Percentiles rank a stretch among this genome's conserved stretches.
phyloP scores from a whole-genome alignment of 2,888 invertebrate genomes.

The Epinotia brunnichana region DNA sequence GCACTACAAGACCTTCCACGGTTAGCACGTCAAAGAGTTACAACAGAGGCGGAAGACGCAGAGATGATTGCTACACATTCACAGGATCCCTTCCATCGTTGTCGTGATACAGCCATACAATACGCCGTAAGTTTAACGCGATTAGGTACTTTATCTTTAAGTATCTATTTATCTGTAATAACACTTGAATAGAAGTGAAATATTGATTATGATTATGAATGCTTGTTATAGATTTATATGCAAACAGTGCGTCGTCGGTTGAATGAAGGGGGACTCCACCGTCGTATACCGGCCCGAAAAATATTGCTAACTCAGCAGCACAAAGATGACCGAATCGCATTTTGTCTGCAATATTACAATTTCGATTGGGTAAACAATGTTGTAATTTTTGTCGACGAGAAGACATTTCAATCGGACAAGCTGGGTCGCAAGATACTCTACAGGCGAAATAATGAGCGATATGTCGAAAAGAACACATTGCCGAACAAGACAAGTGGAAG shows the following conservation, averaged over 20 bases:
- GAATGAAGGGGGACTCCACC: no score
- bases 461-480: conserved; percentile 32
- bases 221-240: conserved; percentile 22
- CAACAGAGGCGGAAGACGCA: conserved; percentile 14
- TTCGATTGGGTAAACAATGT: conserved; percentile 41
- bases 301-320: no score
- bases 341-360: conserved; percentile 38
- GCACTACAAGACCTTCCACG: conserved; percentile 11
- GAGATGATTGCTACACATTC: conserved; percentile 12
- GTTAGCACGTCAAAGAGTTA: conserved; percentile 1
- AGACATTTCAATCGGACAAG: conserved; percentile 35
- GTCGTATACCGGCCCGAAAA: no score
- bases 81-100: conserved; percentile 11
- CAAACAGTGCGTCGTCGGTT: conserved; percentile 7
- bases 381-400: conserved; percentile 45
- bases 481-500: conserved; percentile 46
- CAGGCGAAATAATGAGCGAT: conserved; percentile 24
- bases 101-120: conserved; percentile 23
- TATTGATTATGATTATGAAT: conserved; percentile 13
- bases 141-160: conserved; percentile 18
- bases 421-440: conserved; percentile 31
- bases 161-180: conserved; percentile 16
- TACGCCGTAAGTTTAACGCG: conserved; percentile 19
- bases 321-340: no score
- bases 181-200: conserved; percentile 14